phyloP scores from a whole-genome alignment of 2,113 vertebrate species.

The Peucedramus taeniatus region DNA sequence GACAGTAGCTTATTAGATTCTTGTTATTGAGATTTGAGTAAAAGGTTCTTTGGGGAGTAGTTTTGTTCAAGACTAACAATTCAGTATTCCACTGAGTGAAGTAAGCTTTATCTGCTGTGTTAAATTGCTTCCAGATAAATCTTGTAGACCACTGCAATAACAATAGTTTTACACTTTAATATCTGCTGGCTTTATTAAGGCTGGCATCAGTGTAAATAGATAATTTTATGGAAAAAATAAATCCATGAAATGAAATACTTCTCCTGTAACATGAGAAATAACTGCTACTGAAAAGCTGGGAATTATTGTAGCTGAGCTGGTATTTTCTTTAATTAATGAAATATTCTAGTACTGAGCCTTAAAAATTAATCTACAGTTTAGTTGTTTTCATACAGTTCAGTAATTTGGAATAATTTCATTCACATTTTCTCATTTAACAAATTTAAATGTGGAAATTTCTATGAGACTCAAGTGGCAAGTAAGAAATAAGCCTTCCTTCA shows the following conservation, averaged over 20 bases:
- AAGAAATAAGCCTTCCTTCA: background rate
- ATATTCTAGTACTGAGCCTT: background rate
- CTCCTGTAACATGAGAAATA: background rate
- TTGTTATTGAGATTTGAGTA: background rate
- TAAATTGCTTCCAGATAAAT: conserved; percentile 13
- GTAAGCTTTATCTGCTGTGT: background rate
- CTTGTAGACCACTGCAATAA: background rate
- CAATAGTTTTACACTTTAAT: conserved; percentile 6
- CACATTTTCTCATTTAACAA: background rate
- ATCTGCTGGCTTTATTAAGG: conserved; percentile 14
- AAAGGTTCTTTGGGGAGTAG: background rate
- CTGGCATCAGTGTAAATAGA: background rate
- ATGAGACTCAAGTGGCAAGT: background rate
- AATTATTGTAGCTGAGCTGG: background rate
- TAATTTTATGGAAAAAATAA: conserved; percentile 7
- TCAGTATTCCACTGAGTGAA: background rate
- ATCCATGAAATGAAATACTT: conserved; percentile 19
- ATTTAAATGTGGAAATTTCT: background rate
- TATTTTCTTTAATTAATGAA: background rate
- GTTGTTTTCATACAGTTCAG: background rate
- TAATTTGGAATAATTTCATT: background rate
- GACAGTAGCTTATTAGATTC: conserved; percentile 5
- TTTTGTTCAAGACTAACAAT: background rate
- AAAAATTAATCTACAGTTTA: background rate
- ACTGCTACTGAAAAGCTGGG: background rate